Evolutionary conservation across 2,797 vertebrate species (phyloP), one percentile per base, ranked within the genome.

Genomic region (Sebastes iracundus): DNA sequence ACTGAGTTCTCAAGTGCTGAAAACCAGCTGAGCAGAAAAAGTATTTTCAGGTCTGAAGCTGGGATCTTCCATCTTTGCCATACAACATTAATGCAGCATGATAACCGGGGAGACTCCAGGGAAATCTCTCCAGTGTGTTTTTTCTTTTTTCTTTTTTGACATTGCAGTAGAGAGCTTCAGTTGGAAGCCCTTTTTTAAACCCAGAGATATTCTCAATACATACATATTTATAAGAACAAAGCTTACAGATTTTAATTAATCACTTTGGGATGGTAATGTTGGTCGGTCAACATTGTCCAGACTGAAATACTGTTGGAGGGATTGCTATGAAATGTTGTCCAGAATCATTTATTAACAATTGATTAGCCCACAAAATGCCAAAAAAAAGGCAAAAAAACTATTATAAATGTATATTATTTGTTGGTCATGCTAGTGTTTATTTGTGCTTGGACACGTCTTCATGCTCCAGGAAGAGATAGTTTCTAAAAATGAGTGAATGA

Each of bases 1-100:
- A 28, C 53, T 49, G 58, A 65, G 7, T 46, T n/a, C n/a, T 72
- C 20, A 33, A 38, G 23, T 12, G 4, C 5, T 20, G 1, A 53
- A 55, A 66, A 56, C 9, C 61, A 80, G 76, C 81, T 11, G 59
- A 79, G 77, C 72, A 46, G 66, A 25, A n/a, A 27, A 27, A 27
- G 67, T 30, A 60, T 79, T 83, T 87, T 63, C 70, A 72, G 52
- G 79, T 61, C 66, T 59, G 75, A 59, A 13, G 59, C 77, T 61
- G 77, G 66, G 80, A 75, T 80, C 18, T 33, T 58, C 22, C 80
- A 52, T 78, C 67, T 56, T 62, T 13, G 7, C 55, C 46, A 87
- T 87, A 11, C 72, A 85, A 77, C 16, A 81, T 75, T 87, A 85
- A 87, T 30, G 78, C 72, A 72, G 69, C 65, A 38, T 2, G 33